Evolutionary conservation across 2,113 vertebrate species (phyloP).

Genomic region (mouse (Mus musculus)): GRCm39 chr11:118564501-118565000

Average conservation of each 20-base stretch:
- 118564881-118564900: accelerated
- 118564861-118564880: not conserved
- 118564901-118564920: accelerated
- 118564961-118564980: accelerated
- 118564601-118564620: not conserved
- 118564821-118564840: not conserved
- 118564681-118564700: not conserved
- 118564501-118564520: not conserved
- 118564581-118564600: not conserved
- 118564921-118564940: too few species aligned
- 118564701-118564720: constrained; percentile 33
- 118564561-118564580: not conserved
- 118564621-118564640: not conserved
- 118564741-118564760: constrained; percentile 50
- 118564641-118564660: not conserved
- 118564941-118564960: not conserved
- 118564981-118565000: accelerated
- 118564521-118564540: accelerated
- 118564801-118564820: constrained; percentile 79
- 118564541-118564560: constrained; percentile 22
- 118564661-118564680: not conserved
- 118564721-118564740: not conserved
- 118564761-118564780: constrained; percentile 67
- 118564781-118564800: constrained; percentile 39
- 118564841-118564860: accelerated